Evolutionary conservation across 1,140 invertebrate species (phyloP), one percentile per base, ranked within the genome.

Genomic region (Drosophila grimshawi): DNA sequence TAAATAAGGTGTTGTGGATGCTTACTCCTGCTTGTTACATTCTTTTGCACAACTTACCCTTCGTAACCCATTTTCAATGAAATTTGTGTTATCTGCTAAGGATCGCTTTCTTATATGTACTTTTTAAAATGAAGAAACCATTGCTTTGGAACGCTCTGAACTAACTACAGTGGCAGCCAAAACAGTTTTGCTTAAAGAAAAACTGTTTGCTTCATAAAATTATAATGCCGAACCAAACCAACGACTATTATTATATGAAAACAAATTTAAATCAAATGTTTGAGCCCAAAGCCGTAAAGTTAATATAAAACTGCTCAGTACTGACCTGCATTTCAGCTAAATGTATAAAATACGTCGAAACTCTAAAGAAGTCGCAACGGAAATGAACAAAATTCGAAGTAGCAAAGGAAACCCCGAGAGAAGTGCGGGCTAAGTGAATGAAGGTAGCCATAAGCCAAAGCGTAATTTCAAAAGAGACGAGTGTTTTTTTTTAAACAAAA

Each of bases 341-440:
- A 77, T 64, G 71, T 51, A 64, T 57, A 76, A 61, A 71, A 48
- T 74, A 57, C 67, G 66, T 76, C 73, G 68, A 80, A 56, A 72
- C 53, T 66, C 46, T 45, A 79, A 75, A 55, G 69, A 55, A 86
- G 75, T 75, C 64, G 60, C 69, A 86, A 78, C 67, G 82, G 79
- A 86, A 86, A 86, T 81, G 76, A 82, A 76, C 64, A 73, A 79
- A 86, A 86, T 78, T 76, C 46, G 51, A 52, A 71, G 69, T 52
- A 76, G 59, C 55, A 59, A 51, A 11, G 19, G 35, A 29, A 8
- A 32, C 8, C 7, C 7, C 4, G 27, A 19, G 46, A 6, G 11
- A 4, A 35, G 6, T 3, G 45, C 27, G n/a, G 30, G 8, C 30
- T 30, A 32, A 43, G 49, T 85, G 78, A 86, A 81, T 81, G 81